Evolutionary conservation across 1,140 invertebrate genomes (phyloP).

Genomic region (Dinoponera quadriceps): DNA sequence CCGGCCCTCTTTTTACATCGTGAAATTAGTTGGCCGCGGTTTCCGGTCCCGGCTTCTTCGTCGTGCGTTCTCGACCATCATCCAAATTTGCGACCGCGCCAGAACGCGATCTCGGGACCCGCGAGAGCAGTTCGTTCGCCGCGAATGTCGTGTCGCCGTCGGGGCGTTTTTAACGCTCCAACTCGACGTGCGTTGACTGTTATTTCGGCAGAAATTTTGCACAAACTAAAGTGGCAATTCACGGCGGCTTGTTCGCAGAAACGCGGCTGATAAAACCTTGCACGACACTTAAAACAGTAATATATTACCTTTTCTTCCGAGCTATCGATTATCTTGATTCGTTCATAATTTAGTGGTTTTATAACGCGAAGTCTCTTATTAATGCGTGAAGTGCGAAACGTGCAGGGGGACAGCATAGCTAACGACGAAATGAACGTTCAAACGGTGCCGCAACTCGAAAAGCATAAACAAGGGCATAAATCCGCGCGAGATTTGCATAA

Average conservation of each 20-base stretch:
- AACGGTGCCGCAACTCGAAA: slow-evolving; percentile 26
- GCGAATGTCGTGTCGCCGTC: background rate
- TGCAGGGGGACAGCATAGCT: background rate
- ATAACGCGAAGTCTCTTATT: slow-evolving; percentile 15
- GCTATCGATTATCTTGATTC: slow-evolving; percentile 5
- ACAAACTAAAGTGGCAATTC: too few relatives aligned
- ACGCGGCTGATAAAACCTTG: background rate
- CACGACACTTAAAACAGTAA: background rate
- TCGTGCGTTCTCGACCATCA: slow-evolving; percentile 69
- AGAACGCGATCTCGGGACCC: slow-evolving; percentile 41
- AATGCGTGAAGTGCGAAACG: background rate
- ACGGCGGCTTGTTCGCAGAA: background rate
- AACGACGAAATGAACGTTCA: slow-evolving; percentile 14
- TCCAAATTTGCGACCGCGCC: slow-evolving; percentile 65
- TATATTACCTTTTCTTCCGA: background rate
- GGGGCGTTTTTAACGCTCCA: background rate
- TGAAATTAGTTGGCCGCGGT: slow-evolving; percentile 82
- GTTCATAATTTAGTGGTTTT: slow-evolving; percentile 6
- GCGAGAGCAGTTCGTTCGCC: slow-evolving; percentile 26
- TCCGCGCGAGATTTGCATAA: slow-evolving; percentile 30
- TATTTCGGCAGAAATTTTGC: background rate
- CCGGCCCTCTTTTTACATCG: slow-evolving; percentile 80
- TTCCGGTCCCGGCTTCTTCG: slow-evolving; percentile 78
- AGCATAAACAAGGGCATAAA: slow-evolving; percentile 44
- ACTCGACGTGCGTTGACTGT: background rate